phyloP scores from a whole-genome alignment of 1,140 invertebrate genomes.

The Sipha flava region DNA sequence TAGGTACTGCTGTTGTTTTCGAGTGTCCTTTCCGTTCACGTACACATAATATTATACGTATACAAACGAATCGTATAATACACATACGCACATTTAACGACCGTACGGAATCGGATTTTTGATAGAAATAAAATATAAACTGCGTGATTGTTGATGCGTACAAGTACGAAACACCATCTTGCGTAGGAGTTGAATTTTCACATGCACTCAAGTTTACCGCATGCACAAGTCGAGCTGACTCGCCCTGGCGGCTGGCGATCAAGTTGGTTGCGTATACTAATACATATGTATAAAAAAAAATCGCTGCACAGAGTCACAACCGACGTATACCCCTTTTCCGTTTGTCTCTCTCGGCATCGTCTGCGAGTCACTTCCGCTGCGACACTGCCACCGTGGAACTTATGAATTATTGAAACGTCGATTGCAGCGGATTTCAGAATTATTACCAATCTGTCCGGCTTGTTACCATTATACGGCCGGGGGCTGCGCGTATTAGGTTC shows the following conservation, averaged over 20 bases:
- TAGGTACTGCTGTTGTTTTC: too few species aligned
- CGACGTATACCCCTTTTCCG: too few species aligned
- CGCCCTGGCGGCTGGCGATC: neutral
- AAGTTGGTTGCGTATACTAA: too few species aligned
- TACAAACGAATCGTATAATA: too few species aligned
- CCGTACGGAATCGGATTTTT: neutral
- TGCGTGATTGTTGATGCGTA: too few species aligned
- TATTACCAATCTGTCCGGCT: slow-evolving; percentile 16
- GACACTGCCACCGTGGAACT: neutral
- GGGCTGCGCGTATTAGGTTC: too few species aligned
- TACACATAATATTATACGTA: too few species aligned
- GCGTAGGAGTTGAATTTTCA: neutral
- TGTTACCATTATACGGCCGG: neutral
- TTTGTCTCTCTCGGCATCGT: neutral
- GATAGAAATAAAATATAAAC: neutral
- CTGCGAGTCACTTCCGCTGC: neutral
- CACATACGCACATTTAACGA: neutral
- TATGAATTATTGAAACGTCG: slow-evolving; percentile 24
- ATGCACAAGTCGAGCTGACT: too few species aligned
- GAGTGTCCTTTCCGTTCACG: neutral
- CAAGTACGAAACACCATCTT: neutral
- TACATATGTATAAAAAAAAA: neutral
- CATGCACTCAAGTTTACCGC: neutral
- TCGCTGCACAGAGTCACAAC: neutral
- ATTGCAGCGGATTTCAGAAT: neutral